These are phyloP conservation scores for Venturia canescens DNA, from an alignment of 1,140 invertebrate genomes.

Conservation along the genomic window DNA sequence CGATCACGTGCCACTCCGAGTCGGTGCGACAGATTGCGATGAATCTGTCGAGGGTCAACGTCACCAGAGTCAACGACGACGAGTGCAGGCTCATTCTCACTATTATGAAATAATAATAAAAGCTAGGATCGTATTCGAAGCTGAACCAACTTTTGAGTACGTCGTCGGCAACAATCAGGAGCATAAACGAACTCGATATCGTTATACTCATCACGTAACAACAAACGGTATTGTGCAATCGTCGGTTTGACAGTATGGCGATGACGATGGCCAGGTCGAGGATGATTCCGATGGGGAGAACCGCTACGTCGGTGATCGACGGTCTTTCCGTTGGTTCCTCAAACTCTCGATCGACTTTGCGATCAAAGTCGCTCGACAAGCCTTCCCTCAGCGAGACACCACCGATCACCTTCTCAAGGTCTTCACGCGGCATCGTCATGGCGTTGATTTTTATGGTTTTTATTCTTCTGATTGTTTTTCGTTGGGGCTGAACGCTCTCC, in stretches of 20 bases:
- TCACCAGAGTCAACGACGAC: constrained; percentile 63
- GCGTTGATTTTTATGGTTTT: too few species aligned
- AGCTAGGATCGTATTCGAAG: constrained; percentile 54
- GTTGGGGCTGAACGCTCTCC: constrained; percentile 17
- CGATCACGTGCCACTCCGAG: constrained; percentile 34
- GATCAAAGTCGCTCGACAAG: too few species aligned
- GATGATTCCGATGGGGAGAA: constrained; percentile 54
- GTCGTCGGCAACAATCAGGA: constrained; percentile 63
- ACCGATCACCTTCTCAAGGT: too few species aligned
- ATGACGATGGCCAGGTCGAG: constrained; percentile 58
- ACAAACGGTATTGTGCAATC: constrained; percentile 56
- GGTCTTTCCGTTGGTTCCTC: too few species aligned
- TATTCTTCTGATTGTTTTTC: too few species aligned
- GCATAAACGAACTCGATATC: constrained; percentile 63
- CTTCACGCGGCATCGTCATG: too few species aligned
- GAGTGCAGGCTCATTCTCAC: constrained; percentile 64
- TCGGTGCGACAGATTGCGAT: constrained; percentile 50
- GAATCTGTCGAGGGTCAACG: constrained; percentile 65
- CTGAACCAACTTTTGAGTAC: constrained; percentile 58
- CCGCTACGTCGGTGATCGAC: constrained; percentile 49
- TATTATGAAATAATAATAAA: constrained; percentile 66
- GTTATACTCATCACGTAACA: constrained; percentile 66
- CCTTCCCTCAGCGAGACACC: too few species aligned
- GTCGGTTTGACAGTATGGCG: constrained; percentile 50
- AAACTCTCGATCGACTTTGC: too few species aligned